A percentile compares a stretch with the other conserved stretches of the same genome.
Conservation (phyloP, 2,797 vertebrate species). For the Chrosomus eos region DNA sequence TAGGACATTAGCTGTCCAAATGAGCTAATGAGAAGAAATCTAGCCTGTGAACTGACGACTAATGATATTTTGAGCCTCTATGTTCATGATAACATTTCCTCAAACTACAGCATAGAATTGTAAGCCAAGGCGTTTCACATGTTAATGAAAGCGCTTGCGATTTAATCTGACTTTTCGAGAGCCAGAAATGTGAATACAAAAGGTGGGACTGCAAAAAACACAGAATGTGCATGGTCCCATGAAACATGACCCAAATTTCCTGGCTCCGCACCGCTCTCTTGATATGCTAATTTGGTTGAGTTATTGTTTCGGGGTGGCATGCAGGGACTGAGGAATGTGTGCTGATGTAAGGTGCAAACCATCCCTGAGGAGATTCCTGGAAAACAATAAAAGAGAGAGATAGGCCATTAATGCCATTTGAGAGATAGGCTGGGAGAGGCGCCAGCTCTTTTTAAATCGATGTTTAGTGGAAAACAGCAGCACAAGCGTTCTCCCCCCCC, state of each 20-base stretch:
- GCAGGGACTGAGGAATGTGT: constrained; percentile 71
- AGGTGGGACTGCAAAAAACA: constrained; percentile 29
- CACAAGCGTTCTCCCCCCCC: constrained; percentile 44
- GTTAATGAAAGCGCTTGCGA: neutral
- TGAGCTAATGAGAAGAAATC: constrained; percentile 44
- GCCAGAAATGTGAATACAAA: constrained; percentile 30
- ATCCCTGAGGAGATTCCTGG: constrained; percentile 72
- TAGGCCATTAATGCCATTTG: constrained; percentile 71
- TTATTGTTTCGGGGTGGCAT: constrained; percentile 73
- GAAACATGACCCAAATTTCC: constrained; percentile 61
- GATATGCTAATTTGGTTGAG: constrained; percentile 63
- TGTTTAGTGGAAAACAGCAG: constrained; percentile 75
- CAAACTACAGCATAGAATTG: neutral
- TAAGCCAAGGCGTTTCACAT: neutral
- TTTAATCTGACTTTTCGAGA: constrained; percentile 49
- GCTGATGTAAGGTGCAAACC: constrained; percentile 70
- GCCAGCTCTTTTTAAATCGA: constrained; percentile 76
- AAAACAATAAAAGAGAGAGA: constrained; percentile 78
- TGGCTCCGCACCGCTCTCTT: constrained; percentile 53
- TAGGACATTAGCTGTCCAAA: constrained; percentile 42
- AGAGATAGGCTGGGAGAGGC: constrained; percentile 76
- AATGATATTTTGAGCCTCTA: constrained; percentile 45
- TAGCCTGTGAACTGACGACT: constrained; percentile 39
- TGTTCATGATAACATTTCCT: constrained; percentile 11
- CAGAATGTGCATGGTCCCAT: constrained; percentile 49